Conservation (phyloP, 2,888 invertebrate genomes). For the Cantharis rufa region DNA sequence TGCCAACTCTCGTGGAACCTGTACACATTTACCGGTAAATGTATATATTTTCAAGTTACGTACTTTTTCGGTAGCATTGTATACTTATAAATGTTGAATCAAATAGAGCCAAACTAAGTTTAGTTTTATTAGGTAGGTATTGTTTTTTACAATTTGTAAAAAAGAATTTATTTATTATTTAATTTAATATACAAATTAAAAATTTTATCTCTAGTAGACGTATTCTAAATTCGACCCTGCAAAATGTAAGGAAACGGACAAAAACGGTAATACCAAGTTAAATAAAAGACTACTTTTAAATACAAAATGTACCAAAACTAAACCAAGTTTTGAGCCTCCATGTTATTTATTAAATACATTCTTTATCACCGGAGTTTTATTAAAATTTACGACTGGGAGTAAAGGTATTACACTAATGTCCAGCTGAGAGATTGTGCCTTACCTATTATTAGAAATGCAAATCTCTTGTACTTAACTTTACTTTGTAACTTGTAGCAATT, state of each 20-base stretch:
- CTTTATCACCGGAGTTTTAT: conserved; percentile 3
- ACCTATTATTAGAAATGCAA: background rate
- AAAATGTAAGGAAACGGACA: too few relatives aligned
- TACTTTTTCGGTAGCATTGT: too few relatives aligned
- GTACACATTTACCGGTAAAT: too few relatives aligned
- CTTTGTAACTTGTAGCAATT: background rate
- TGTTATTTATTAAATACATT: background rate
- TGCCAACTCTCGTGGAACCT: too few relatives aligned
- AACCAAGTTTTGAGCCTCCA: background rate
- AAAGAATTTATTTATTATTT: background rate
- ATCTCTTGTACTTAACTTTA: background rate
- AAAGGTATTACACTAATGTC: conserved; percentile 12
- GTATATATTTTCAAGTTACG: too few relatives aligned
- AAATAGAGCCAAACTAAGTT: too few relatives aligned
- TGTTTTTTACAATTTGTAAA: too few relatives aligned
- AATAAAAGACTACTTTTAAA: background rate
- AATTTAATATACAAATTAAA: background rate
- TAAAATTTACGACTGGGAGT: conserved; percentile 19
- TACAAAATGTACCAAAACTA: background rate
- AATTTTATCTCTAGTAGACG: too few relatives aligned
- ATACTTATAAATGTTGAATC: too few relatives aligned
- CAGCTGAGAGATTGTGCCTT: conserved; percentile 20
- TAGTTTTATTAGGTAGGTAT: too few relatives aligned
- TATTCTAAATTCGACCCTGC: too few relatives aligned
- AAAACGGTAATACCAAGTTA: too few relatives aligned